phyloP scores from a whole-genome alignment of 2,888 invertebrate genomes.

The Dolichopus griseipennis region DNA sequence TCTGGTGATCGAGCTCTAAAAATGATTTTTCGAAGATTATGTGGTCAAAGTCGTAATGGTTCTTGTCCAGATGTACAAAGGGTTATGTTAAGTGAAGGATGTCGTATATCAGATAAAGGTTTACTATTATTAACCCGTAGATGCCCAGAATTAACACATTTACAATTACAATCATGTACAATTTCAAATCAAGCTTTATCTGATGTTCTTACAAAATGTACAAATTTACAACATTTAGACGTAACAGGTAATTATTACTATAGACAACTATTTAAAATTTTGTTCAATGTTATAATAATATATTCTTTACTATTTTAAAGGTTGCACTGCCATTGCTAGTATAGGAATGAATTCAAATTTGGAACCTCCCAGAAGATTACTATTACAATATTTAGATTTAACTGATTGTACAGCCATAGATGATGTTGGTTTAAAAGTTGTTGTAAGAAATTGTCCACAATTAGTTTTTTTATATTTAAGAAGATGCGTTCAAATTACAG shows the following conservation, averaged over 20 bases:
- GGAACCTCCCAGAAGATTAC: conserved; percentile 56
- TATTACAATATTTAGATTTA: conserved; percentile 79
- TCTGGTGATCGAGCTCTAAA: conserved; percentile 58
- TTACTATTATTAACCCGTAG: conserved; percentile 64
- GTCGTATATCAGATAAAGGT: conserved; percentile 67
- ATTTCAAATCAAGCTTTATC: conserved; percentile 69
- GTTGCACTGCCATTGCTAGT: conserved; percentile 61
- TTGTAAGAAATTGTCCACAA: conserved; percentile 80
- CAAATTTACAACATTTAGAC: conserved; percentile 75
- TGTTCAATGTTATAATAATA: not conserved
- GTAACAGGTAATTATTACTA: conserved; percentile 57
- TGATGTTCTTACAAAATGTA: conserved; percentile 69
- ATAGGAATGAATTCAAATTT: conserved; percentile 60
- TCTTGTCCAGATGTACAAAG: conserved; percentile 59
- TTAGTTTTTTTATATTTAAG: conserved; percentile 79
- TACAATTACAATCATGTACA: conserved; percentile 68
- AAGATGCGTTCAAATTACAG: conserved; percentile 79
- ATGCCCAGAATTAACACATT: conserved; percentile 71
- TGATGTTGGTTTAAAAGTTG: conserved; percentile 72
- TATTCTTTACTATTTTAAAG: conserved; percentile 37
- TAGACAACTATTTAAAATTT: not conserved
- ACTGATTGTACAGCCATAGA: conserved; percentile 81
- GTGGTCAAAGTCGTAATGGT: conserved; percentile 57
- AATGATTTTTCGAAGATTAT: conserved; percentile 54
- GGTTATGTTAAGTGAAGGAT: conserved; percentile 58